phyloP scores from a whole-genome alignment of 2,888 invertebrate species.

The Polyommatus iphigenia region DNA sequence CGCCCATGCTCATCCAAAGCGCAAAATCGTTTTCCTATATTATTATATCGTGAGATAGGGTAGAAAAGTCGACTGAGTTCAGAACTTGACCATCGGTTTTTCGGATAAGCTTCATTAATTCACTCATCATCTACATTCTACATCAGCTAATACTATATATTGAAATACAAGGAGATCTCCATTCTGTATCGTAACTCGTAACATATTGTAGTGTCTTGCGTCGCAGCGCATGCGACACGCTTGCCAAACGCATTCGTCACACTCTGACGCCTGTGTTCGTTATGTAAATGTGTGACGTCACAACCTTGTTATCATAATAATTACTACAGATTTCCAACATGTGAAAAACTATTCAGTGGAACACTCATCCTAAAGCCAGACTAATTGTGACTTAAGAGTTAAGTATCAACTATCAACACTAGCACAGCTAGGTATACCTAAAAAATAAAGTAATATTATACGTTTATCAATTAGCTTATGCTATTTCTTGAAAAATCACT shows the following conservation, averaged over 20 bases:
- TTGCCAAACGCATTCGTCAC: slow-evolving; percentile 24
- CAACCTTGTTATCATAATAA: slow-evolving; percentile 13
- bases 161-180: not conserved
- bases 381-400: not conserved
- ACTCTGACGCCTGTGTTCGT: slow-evolving; percentile 16
- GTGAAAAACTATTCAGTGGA: slow-evolving; percentile 1
- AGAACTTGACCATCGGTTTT: not conserved
- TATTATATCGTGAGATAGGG: not conserved
- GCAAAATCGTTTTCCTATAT: not conserved
- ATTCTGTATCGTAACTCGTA: not conserved
- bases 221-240: slow-evolving; percentile 7
- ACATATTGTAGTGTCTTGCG: not conserved
- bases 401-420: no score
- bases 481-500: no score
- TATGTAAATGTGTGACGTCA: slow-evolving; percentile 26
- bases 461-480: no score
- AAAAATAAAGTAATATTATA: no score
- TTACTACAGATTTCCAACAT: not conserved
- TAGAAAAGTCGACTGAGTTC: not conserved
- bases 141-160: no score
- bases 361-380: not conserved
- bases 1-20: no score
- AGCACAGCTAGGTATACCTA: no score
- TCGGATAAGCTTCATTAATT: not conserved
- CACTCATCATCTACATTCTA: not conserved